phyloP scores from a whole-genome alignment of 2,797 vertebrate genomes.

The Acrossocheilus wenchowensis region DNA sequence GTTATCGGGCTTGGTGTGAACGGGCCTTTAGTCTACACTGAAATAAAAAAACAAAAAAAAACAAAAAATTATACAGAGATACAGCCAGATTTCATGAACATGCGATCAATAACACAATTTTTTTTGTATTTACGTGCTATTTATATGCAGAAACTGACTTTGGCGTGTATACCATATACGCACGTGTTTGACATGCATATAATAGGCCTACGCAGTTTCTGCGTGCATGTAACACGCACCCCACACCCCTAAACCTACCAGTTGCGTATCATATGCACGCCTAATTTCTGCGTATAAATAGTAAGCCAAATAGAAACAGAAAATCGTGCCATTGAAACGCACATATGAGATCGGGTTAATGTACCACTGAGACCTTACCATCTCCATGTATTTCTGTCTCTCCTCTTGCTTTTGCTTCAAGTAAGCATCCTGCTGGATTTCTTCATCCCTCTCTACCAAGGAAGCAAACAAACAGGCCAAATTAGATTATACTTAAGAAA shows the following conservation, averaged over 20 bases:
- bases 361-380: conserved; percentile 55
- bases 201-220: no score
- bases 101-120: no score
- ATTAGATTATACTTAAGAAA: not conserved
- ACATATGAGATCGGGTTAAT: not conserved
- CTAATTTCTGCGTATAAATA: not conserved
- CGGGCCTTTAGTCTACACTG: no score
- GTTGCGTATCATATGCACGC: not conserved
- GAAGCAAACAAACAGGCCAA: conserved; percentile 11
- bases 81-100: no score
- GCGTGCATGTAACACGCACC: no score
- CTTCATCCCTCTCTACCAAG: conserved; percentile 46
- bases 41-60: no score
- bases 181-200: no score
- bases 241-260: not conserved
- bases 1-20: no score
- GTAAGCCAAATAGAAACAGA: not conserved
- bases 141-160: no score
- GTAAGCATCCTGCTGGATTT: conserved; percentile 51
- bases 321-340: not conserved
- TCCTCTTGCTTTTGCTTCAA: conserved; percentile 59
- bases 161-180: no score
- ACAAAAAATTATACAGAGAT: no score
- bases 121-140: no score
- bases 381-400: conserved; percentile 59